These are phyloP conservation scores for Daktulosphaira vitifoliae DNA, from an alignment of 1,140 invertebrate species.

Conservation along the genomic window DNA sequence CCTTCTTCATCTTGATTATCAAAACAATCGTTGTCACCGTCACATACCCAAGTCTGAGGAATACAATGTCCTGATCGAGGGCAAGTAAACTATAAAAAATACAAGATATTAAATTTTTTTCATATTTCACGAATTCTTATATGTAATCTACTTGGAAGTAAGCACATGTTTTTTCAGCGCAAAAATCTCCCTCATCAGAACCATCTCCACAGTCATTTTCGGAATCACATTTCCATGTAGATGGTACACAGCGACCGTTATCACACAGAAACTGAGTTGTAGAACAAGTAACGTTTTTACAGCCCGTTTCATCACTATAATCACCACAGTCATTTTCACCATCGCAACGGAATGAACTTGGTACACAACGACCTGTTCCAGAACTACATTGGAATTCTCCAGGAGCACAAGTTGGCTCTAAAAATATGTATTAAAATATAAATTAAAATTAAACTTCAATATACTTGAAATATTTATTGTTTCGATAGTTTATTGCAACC, in stretches of 20 bases:
- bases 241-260: constrained; percentile 87
- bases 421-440: no score
- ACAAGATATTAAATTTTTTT: no score
- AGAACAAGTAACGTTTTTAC: constrained; percentile 80
- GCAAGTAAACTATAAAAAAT: constrained; percentile 82
- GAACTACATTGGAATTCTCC: constrained; percentile 93
- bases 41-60: constrained; percentile 84
- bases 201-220: constrained; percentile 88
- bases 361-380: constrained; percentile 86
- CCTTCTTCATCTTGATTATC: constrained; percentile 95
- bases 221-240: constrained; percentile 91
- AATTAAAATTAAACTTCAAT: no score
- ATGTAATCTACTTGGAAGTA: constrained; percentile 58
- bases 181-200: constrained; percentile 92
- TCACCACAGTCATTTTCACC: constrained; percentile 89
- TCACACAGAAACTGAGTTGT: constrained; percentile 87
- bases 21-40: constrained; percentile 91
- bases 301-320: constrained; percentile 76
- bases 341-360: constrained; percentile 79
- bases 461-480: no score
- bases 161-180: constrained; percentile 88
- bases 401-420: constrained; percentile 75
- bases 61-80: constrained; percentile 92
- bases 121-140: not conserved
- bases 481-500: no score